Base-by-base conservation (phyloP, 2,113 vertebrate genomes). In the Trematomus loennbergii region DNA sequence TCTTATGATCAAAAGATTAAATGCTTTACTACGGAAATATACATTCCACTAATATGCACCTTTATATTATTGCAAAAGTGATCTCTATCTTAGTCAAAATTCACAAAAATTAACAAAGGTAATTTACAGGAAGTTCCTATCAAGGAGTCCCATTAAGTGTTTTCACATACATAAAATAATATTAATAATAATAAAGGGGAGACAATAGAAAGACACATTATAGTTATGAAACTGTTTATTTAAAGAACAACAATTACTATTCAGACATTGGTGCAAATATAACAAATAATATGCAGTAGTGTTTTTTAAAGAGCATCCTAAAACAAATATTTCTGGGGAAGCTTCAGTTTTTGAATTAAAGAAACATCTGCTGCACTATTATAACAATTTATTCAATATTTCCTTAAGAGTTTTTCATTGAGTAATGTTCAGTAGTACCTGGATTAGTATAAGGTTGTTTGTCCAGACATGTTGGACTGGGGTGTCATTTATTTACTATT, bases 191-290 rank as follows among this genome's bases (percentile, higher is more conserved):
- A 5, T 3, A 29, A 64, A 52, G 8, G 29, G 29, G 36, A 22
- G 20, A 12, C 9, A 72, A 15, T 2, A 63, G 6, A 74, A 29
- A 58, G 36, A 58, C 25, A 55, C 17, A 13, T 59, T 1, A 58
- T 13, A 55, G 22, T 72, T 18, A 72, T 16, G 10, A 63, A 58
- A 1, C 40, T 5, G 9, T 81, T 85, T 85, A 81, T 81, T 81
- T 0, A 59, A 58, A 29, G 17, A 62, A 25, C 25, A 62, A 25
- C 25, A 61, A 29, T 29, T 29, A 29, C 29, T 29, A 29, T 68
- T 60, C 78, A 75, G 11, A 61, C 33, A 48, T 13, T 12, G 10
- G 9, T 0, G 9, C 11, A 70, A 1, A 54, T 59, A 50, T 63
- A 20, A 55, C 12, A 57, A 59, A 54, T 36, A 5, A n/a, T 48